These are phyloP conservation scores for Hepsetus odoe DNA, from an alignment of 2,113 vertebrate species.

Conservation along the genomic window DNA sequence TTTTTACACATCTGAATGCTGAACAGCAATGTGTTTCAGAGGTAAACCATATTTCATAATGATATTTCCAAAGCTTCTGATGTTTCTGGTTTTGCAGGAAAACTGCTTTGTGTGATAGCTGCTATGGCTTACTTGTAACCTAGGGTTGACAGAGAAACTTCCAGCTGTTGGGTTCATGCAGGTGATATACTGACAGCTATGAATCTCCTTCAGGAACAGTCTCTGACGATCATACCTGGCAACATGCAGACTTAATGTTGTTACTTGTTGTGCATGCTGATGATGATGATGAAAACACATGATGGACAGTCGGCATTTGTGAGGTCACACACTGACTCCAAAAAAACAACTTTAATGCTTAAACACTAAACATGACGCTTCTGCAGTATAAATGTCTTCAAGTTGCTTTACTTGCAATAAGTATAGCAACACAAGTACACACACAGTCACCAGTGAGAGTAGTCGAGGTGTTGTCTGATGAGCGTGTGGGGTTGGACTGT, in stretches of 20 bases:
- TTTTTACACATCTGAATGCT: no score
- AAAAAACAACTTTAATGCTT: neutral
- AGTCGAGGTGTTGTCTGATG: slow-evolving; percentile 80
- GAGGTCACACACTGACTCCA: neutral
- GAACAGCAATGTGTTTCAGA: neutral
- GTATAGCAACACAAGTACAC: neutral
- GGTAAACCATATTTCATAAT: neutral
- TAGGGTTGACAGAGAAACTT: slow-evolving; percentile 90
- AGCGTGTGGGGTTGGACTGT: slow-evolving; percentile 80
- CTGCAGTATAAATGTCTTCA: neutral
- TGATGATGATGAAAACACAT: neutral
- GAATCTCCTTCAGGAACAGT: slow-evolving; percentile 88
- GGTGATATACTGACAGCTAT: slow-evolving; percentile 89
- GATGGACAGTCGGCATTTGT: neutral
- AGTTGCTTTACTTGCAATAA: neutral
- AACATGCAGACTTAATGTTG: slow-evolving; percentile 1
- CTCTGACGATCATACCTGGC: slow-evolving; percentile 95
- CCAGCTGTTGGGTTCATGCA: slow-evolving; percentile 92
- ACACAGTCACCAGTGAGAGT: slow-evolving; percentile 70
- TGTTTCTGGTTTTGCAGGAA: neutral
- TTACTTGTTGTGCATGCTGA: neutral
- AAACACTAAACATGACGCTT: no score
- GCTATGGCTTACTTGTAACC: slow-evolving; percentile 80
- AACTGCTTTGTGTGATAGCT: neutral
- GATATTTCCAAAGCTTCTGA: neutral